Base-by-base conservation (phyloP, 2,888 invertebrate genomes). In the Microctonus aethiopoides region DNA sequence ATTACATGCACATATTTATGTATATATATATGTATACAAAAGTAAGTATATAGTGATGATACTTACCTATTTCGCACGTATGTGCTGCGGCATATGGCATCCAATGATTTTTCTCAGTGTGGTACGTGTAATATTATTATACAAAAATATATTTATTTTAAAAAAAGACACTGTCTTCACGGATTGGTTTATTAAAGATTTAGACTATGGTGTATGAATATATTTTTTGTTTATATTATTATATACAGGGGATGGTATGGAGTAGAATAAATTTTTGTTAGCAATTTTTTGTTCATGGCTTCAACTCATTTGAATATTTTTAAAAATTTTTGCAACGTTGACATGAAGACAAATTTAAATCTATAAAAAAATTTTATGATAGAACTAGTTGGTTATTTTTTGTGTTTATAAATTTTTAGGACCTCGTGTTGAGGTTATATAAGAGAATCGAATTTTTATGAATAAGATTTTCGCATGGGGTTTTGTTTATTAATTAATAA, bases 71-170 rank as follows among this genome's bases (percentile, higher is more conserved):
- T 67, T 70, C 71, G 51, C 64, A 57, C 60, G 64, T 70, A 68
- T 68, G 68, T 62, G 68, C 61, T 74, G 78, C 81, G 80, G 81
- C 85, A 85, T 85, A 85, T 85, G 85, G 85, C 79, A 81, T 78
- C 74, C 79, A 78, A 80, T 78, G 79, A 82, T 83, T 83, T 83
- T 83, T 80, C 81, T 75, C 75, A 34, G 69, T 70, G 78, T 77
- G 83, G 46, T 46, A 46, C 84, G 84, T 81, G 81, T 80, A 81
- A 79, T 62, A 80, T 29, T 29, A 5, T 7, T 29, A 29, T 29
- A 29, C 7, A 5, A 5, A 5, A 5, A 3, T 7, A 78, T 76
- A 74, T 76, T 76, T 76, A 77, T 75, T 73, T 74, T 67, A 65
- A 54, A 22, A 22, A 32, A n/a, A 10, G 34, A 61, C 61, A 29